phyloP scores from a whole-genome alignment of 2,797 vertebrate species.

The Peromyscus attwateri region DNA sequence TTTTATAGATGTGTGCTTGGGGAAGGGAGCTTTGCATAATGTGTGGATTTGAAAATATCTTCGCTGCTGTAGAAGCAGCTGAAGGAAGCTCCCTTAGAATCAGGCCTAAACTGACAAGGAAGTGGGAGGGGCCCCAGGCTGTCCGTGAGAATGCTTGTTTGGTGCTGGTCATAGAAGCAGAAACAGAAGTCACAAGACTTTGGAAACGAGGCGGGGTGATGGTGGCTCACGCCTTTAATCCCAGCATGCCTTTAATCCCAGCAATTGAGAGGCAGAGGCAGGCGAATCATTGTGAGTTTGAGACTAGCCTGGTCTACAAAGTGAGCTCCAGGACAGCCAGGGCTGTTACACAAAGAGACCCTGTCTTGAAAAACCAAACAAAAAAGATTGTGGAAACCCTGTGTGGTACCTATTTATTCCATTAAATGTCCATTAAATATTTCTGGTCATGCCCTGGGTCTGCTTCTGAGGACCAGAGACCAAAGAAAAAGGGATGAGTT shows the following conservation, averaged over 20 bases:
- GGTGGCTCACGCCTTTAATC: not conserved
- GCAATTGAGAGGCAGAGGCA: not conserved
- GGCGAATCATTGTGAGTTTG: not conserved
- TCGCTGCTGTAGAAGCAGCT: not conserved
- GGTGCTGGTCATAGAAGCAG: not conserved
- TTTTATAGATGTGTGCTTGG: not conserved
- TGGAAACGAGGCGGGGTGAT: not conserved
- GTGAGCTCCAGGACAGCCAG: not conserved
- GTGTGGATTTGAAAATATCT: conserved; percentile 40
- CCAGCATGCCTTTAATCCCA: no score
- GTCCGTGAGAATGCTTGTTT: not conserved
- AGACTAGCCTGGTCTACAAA: not conserved
- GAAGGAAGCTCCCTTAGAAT: not conserved
- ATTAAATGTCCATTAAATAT: no score
- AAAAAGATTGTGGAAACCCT: not conserved
- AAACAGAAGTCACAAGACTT: not conserved
- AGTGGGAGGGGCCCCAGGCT: not conserved
- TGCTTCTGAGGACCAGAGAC: not conserved
- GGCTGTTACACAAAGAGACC: not conserved
- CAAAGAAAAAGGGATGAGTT: not conserved
- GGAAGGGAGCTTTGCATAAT: not conserved
- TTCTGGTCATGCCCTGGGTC: not conserved
- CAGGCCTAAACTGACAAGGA: not conserved
- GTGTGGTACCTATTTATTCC: not conserved
- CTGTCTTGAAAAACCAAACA: not conserved